phyloP scores from a whole-genome alignment of 1,140 invertebrate species.

The Xylocopa sonorina region DNA sequence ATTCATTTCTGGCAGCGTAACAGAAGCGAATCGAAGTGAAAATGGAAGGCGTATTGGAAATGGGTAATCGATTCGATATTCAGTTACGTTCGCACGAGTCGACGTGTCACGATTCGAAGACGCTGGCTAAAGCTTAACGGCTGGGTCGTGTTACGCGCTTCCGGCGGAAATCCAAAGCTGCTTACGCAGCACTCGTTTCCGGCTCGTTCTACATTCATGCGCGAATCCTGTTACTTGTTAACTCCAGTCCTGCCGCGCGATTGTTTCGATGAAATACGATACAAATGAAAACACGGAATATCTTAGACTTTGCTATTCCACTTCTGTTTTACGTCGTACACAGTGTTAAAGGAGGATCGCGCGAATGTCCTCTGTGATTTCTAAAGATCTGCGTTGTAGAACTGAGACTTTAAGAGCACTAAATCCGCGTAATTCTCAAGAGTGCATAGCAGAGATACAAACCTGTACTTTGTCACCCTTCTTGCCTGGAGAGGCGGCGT shows the following conservation, averaged over 20 bases:
- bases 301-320: too few species aligned
- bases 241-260: too few species aligned
- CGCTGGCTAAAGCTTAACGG: constrained; percentile 1
- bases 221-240: constrained; percentile 10
- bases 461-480: neutral
- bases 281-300: too few species aligned
- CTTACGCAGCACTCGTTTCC: constrained; percentile 4
- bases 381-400: neutral
- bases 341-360: too few species aligned
- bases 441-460: neutral
- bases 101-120: constrained; percentile 33
- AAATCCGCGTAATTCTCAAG: neutral
- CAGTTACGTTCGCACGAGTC: constrained; percentile 56
- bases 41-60: constrained; percentile 40
- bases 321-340: too few species aligned
- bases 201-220: neutral
- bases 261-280: too few species aligned
- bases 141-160: neutral
- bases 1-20: constrained; percentile 30
- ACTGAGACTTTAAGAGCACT: neutral
- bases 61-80: constrained; percentile 64
- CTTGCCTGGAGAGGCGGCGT: neutral
- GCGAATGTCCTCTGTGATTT: neutral
- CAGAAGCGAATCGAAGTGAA: constrained; percentile 47
- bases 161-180: constrained; percentile 30